Percentiles rank a stretch among this genome's conserved stretches.
Evolutionary conservation across 2,888 invertebrate genomes (phyloP).

Genomic region (Imbricaverruca yamaguchii): DNA sequence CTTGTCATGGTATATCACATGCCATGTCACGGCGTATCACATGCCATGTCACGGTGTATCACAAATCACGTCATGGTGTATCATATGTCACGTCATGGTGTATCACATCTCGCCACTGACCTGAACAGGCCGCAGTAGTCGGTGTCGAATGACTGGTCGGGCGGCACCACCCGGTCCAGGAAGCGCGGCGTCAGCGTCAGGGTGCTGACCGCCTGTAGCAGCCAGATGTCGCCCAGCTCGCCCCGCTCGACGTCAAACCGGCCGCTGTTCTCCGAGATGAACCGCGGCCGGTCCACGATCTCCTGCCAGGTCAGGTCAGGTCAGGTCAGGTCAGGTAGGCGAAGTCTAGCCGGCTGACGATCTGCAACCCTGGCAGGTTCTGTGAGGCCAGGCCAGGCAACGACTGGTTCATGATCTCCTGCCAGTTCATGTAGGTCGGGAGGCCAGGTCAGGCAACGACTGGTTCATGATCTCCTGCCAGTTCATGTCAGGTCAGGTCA

Average conservation of each 20-base stretch:
- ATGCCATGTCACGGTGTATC: no score
- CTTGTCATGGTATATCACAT: no score
- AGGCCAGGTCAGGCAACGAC: neutral
- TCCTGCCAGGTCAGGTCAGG: constrained; percentile 50
- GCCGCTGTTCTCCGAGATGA: constrained; percentile 43
- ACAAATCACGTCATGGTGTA: no score
- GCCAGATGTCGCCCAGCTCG: constrained; percentile 52
- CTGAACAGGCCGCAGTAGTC: constrained; percentile 60
- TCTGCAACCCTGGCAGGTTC: no score
- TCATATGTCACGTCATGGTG: no score
- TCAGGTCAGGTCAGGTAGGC: neutral
- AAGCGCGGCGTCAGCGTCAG: constrained; percentile 58
- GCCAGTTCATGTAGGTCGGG: neutral
- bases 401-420: neutral
- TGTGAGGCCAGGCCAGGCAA: no score
- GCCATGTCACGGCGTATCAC: no score
- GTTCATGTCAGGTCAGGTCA: no score
- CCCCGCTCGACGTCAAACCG: constrained; percentile 51
- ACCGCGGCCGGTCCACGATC: constrained; percentile 57
- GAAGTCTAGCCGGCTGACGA: no score
- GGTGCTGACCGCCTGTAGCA: constrained; percentile 58
- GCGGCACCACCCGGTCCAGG: constrained; percentile 58
- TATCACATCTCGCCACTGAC: no score
- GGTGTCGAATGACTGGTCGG: constrained; percentile 56
- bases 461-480: neutral